These are phyloP conservation scores for Drosophila yooni DNA, from an alignment of 2,888 invertebrate genomes.

Conservation along the genomic window DNA sequence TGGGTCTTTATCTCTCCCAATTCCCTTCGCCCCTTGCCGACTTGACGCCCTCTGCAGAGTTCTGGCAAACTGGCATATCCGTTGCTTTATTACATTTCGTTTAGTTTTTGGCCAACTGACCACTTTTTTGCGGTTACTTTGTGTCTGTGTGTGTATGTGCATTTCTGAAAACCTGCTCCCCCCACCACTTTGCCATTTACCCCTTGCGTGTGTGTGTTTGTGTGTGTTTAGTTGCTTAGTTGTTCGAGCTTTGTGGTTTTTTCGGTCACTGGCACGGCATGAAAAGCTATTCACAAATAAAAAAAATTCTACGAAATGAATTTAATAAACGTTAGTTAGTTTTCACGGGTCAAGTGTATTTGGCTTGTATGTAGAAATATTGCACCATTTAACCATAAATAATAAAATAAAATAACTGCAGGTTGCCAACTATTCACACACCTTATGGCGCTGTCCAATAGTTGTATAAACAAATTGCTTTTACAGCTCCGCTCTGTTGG, in stretches of 20 bases:
- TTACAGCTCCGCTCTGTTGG: constrained; percentile 52
- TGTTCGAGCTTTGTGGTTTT: constrained; percentile 55
- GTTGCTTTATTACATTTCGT: constrained; percentile 79
- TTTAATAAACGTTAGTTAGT: constrained; percentile 75
- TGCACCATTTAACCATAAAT: constrained; percentile 78
- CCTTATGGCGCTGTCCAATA: constrained; percentile 62
- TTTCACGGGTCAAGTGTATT: constrained; percentile 8
- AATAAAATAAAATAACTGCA: constrained; percentile 79
- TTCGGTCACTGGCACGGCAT: constrained; percentile 57
- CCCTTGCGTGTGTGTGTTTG: constrained; percentile 9
- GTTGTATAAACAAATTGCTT: constrained; percentile 79
- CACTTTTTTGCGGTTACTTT: constrained; percentile 78
- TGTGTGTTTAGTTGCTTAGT: constrained; percentile 58
- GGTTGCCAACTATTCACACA: constrained; percentile 75
- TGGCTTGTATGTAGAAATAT: constrained; percentile 3
- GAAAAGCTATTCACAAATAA: constrained; percentile 15
- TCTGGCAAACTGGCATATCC: constrained; percentile 76
- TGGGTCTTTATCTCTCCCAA: background rate
- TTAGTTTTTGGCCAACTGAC: constrained; percentile 80
- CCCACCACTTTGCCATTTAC: background rate
- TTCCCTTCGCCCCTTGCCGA: background rate
- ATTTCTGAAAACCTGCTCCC: constrained; percentile 13
- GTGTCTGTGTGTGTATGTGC: constrained; percentile 40
- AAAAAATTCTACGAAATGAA: constrained; percentile 61
- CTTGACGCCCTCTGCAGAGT: constrained; percentile 25